Conservation (phyloP, 2,113 vertebrate species). For the Phylloscopus whistleri region DNA sequence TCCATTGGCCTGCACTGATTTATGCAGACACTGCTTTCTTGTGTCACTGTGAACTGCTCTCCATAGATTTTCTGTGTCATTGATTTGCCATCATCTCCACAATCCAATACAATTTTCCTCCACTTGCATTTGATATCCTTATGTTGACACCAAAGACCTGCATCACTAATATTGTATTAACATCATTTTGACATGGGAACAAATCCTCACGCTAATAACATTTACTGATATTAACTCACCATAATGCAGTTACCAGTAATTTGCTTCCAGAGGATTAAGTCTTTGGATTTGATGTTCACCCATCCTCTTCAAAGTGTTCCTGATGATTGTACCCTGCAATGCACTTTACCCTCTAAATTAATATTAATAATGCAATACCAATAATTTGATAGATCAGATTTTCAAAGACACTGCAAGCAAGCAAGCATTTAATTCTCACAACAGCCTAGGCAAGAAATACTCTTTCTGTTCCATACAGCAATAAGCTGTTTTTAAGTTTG, state of each 20-base stretch:
- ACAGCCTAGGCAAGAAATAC: not conserved
- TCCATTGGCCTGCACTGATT: constrained; percentile 47
- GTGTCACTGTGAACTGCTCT: constrained; percentile 51
- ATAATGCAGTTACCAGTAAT: constrained; percentile 30
- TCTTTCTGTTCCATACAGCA: not conserved
- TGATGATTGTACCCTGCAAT: not conserved
- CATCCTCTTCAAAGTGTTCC: not conserved
- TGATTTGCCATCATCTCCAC: constrained; percentile 63
- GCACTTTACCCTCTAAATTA: not conserved
- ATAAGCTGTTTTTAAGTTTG: not conserved
- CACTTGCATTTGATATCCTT: constrained; percentile 44
- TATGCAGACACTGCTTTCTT: constrained; percentile 33
- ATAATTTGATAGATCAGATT: not conserved
- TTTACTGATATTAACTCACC: constrained; percentile 38
- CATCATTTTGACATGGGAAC: constrained; percentile 26
- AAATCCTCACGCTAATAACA: constrained; percentile 12
- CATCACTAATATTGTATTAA: constrained; percentile 57
- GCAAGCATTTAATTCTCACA: not conserved
- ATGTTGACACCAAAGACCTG: constrained; percentile 58
- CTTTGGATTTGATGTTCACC: not conserved
- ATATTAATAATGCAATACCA: not conserved
- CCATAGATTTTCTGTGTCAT: constrained; percentile 62
- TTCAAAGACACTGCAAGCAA: not conserved
- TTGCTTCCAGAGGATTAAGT: constrained; percentile 16
- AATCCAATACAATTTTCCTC: constrained; percentile 49